A percentile compares a stretch with the other conserved stretches of the same genome.
Conservation (phyloP, 1,140 invertebrate species). For the Trichonephila clavipes region DNA sequence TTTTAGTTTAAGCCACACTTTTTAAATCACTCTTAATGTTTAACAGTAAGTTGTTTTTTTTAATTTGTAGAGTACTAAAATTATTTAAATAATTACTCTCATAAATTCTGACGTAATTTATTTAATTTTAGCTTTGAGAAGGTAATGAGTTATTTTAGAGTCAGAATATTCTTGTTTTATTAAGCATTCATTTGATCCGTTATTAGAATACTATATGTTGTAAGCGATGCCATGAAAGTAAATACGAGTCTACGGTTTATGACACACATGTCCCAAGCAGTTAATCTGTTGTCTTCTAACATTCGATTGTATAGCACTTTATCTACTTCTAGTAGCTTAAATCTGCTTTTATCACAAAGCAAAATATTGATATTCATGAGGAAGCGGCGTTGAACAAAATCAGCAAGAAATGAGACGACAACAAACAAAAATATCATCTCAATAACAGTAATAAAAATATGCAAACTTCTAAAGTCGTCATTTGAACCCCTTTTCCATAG, state of each 20-base stretch:
- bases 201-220: neutral
- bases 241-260: neutral
- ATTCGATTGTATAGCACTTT: neutral
- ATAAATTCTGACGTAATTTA: too few species aligned
- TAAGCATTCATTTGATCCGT: neutral
- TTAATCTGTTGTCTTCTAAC: neutral
- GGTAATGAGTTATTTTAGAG: too few species aligned
- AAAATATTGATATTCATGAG: neutral
- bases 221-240: neutral
- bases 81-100: too few species aligned
- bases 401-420: neutral
- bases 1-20: too few species aligned
- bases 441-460: neutral
- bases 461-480: neutral
- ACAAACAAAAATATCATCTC: neutral
- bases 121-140: too few species aligned
- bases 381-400: neutral
- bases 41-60: too few species aligned
- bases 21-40: too few species aligned
- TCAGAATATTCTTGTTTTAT: too few species aligned
- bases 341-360: neutral
- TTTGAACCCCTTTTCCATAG: neutral
- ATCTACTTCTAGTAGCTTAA: neutral
- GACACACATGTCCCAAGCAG: neutral
- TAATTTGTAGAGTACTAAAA: too few species aligned